phyloP scores from a whole-genome alignment of 2,888 invertebrate genomes.

The Glomeris marginata region DNA sequence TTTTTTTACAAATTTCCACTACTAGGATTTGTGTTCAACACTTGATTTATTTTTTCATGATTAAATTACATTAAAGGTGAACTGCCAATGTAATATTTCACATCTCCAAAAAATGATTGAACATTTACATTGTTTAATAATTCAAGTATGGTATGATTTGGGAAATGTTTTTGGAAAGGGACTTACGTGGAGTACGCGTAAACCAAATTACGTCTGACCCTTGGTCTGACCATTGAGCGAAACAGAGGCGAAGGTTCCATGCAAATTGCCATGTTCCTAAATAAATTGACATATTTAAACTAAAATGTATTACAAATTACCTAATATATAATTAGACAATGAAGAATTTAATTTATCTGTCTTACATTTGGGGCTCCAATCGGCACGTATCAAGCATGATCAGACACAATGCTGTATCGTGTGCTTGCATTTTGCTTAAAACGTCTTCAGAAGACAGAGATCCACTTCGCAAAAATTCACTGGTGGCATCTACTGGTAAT shows the following conservation, averaged over 20 bases:
- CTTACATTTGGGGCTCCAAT: neutral
- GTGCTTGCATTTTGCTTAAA: conserved; percentile 1
- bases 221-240: neutral
- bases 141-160: neutral
- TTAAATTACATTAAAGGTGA: too few relatives aligned
- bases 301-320: too few relatives aligned
- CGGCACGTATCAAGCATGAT: conserved; percentile 8
- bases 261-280: neutral
- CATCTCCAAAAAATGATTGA: neutral
- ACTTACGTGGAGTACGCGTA: conserved; percentile 1
- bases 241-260: neutral
- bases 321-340: too few relatives aligned
- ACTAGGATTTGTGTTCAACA: too few relatives aligned
- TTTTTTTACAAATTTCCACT: too few relatives aligned
- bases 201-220: neutral
- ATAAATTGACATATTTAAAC: neutral
- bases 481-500: neutral
- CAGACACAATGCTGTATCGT: conserved; percentile 2
- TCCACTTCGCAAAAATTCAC: neutral
- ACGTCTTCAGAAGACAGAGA: conserved; percentile 4
- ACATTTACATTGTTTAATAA: too few relatives aligned
- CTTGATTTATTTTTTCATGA: too few relatives aligned
- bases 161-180: neutral
- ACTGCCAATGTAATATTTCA: neutral
- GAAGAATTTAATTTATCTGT: neutral